Evolutionary conservation across 2,888 invertebrate genomes (phyloP).

Genomic region (Lithophane semibrunnea): DNA sequence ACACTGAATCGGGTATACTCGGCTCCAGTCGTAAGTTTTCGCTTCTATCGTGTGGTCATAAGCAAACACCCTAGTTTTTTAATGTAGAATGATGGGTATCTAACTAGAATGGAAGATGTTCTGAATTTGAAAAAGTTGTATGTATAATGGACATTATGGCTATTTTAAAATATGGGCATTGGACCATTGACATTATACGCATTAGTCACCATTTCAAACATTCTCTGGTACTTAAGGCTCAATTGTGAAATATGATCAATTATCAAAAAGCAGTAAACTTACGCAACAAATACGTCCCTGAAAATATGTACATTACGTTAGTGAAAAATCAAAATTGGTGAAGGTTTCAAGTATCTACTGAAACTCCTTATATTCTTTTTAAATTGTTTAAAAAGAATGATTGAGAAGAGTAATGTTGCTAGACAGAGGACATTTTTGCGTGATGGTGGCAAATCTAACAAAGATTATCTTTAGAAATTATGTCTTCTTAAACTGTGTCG

Average conservation of each 20-base stretch:
- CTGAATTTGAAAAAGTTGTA: too few relatives aligned
- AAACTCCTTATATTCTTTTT: neutral
- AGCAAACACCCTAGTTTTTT: too few relatives aligned
- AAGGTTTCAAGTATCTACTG: neutral
- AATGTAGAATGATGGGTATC: too few relatives aligned
- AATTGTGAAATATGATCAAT: neutral
- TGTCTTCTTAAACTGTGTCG: neutral
- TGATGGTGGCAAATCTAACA: neutral
- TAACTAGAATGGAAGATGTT: too few relatives aligned
- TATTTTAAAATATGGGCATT: too few relatives aligned
- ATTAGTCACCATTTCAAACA: neutral
- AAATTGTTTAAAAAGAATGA: neutral
- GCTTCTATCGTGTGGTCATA: too few relatives aligned
- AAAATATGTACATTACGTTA: neutral
- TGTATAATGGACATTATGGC: too few relatives aligned
- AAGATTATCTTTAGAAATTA: neutral
- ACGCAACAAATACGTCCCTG: neutral
- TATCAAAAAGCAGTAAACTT: neutral
- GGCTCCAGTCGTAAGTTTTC: too few relatives aligned
- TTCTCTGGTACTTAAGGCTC: neutral
- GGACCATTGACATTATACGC: too few relatives aligned
- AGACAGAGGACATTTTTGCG: neutral
- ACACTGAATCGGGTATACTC: too few relatives aligned
- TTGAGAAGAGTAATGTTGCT: neutral
- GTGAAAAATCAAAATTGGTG: neutral